phyloP scores from a whole-genome alignment of 2,113 vertebrate species.

The Paraplagusia blochii region DNA sequence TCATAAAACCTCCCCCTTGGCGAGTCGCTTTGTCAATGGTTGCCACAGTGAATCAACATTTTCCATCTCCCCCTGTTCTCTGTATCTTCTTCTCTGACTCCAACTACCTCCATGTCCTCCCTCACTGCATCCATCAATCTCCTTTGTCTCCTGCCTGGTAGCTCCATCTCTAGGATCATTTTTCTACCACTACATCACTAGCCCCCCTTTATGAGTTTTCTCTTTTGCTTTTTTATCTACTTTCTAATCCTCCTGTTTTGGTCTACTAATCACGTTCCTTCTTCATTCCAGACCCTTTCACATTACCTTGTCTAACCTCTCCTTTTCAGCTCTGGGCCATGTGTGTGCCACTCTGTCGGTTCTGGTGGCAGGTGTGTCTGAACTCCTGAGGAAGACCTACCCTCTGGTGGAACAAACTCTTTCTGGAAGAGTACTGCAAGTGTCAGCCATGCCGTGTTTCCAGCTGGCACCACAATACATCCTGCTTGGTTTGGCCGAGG shows the following conservation, averaged over 20 bases:
- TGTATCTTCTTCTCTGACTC: no score
- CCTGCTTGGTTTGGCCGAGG: constrained; percentile 88
- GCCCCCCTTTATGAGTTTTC: no score
- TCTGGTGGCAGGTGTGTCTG: constrained; percentile 81
- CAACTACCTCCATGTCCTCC: no score
- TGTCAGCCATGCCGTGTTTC: constrained; percentile 88
- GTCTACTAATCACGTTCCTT: constrained; percentile 21
- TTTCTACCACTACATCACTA: no score
- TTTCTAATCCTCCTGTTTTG: constrained; percentile 12
- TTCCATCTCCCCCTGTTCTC: no score
- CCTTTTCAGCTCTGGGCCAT: constrained; percentile 81
- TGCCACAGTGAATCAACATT: no score
- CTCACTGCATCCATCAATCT: no score
- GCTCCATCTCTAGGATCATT: no score
- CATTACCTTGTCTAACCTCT: constrained; percentile 46
- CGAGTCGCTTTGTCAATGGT: no score
- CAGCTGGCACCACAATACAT: constrained; percentile 86
- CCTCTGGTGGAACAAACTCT: constrained; percentile 80
- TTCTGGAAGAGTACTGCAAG: constrained; percentile 78
- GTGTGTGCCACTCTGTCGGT: constrained; percentile 79
- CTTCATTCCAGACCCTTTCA: constrained; percentile 37
- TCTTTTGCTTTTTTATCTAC: constrained; percentile 13
- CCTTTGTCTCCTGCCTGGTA: no score
- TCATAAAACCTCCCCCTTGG: no score
- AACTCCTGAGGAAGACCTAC: constrained; percentile 82